Base-by-base conservation (phyloP, 2,888 invertebrate genomes). In the Prosapia bicincta region DNA sequence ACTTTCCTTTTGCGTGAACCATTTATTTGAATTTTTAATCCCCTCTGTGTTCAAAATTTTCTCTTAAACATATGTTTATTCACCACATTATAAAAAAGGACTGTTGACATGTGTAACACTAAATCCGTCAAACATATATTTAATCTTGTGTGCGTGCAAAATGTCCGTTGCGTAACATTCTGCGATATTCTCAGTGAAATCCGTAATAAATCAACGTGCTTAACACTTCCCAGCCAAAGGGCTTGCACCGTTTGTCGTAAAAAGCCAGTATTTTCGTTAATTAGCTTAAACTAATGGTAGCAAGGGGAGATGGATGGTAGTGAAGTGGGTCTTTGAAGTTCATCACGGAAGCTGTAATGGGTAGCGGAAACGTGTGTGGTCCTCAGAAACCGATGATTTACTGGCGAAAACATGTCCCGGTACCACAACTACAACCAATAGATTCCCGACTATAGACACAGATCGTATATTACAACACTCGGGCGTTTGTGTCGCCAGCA, bases 291-390 rank as follows among this genome's bases (percentile, higher is more conserved):
- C 54, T 54, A 54, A 54, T 54, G 54, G 54, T 20, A 20, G 54
- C 54, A 54, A 54, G 20, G 54, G 54, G 54, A 54, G 54, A 54
- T 54, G 20, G 54, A 54, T 54, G 54, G 54, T 54, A 54, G 20
- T 20, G 54, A 54, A 54, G 54, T 65, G 66, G 68, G 69, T 69
- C 28, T 69, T 69, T 24, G 24, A 69, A 24, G 24, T 1, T 65
- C 66, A 28, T 72, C 68, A 73, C 73, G 68, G 73, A 68, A 73
- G 73, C 69, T 43, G 5, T 72, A 72, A 72, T 72, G 72, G 67
- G 66, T 66, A 67, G 23, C 30, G 67, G 66, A 72, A 66, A 30
- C 65, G 23, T 72, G 72, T 72, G 72, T 72, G 72, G 72, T 72
- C 72, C 66, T 66, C 9, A 54, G 20, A 54, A 54, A 54, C 54